Conservation (phyloP, 1,140 invertebrate genomes). For the Ceratosolen solmsi region DNA sequence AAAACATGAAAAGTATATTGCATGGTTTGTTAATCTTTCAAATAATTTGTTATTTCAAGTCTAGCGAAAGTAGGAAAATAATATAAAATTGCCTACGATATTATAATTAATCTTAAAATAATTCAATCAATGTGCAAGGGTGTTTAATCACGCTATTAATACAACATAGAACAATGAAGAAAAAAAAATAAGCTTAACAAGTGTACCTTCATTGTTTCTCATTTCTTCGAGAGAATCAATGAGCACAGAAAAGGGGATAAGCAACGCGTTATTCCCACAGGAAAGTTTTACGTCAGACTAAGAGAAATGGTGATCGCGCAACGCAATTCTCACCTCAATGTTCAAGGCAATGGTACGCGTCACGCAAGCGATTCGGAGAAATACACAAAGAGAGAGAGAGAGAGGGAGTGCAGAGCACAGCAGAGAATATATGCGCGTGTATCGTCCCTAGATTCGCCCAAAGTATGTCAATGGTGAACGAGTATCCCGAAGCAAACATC, state of each 20-base stretch:
- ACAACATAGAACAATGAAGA: no score
- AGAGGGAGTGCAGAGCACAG: not conserved
- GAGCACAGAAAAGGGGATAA: conserved; percentile 8
- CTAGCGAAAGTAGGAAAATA: no score
- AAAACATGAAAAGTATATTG: no score
- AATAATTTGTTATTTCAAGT: no score
- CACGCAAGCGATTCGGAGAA: conserved; percentile 1
- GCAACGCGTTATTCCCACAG: conserved; percentile 3
- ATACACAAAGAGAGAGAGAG: not conserved
- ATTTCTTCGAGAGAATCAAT: not conserved
- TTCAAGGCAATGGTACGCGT: conserved; percentile 36
- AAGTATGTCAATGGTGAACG: conserved; percentile 39
- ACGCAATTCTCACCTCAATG: conserved; percentile 13
- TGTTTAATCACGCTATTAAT: no score
- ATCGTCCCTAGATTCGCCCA: conserved; percentile 23
- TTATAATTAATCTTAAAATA: no score
- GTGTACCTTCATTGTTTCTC: no score
- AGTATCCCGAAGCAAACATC: conserved; percentile 21
- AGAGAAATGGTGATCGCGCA: not conserved
- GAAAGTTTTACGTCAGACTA: conserved; percentile 22
- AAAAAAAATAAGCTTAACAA: no score
- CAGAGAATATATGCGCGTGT: not conserved
- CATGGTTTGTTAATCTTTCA: no score
- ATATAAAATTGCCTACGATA: no score
- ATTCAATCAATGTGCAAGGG: no score